A percentile compares a stretch with the other conserved stretches of the same genome.
phyloP scores from a whole-genome alignment of 2,888 invertebrate genomes.

The Trachelus stipa region DNA sequence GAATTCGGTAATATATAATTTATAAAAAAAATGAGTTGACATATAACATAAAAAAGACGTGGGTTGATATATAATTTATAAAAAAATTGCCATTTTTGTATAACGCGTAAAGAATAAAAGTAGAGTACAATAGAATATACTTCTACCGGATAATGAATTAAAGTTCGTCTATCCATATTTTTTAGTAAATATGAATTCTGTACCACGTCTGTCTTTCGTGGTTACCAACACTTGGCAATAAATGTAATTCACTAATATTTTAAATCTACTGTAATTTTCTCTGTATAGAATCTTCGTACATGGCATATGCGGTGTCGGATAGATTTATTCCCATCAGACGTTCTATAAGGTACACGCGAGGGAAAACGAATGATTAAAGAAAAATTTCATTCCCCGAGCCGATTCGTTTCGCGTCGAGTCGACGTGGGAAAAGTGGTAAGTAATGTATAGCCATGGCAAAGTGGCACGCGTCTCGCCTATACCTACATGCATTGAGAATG shows the following conservation, averaged over 20 bases:
- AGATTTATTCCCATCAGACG: not conserved
- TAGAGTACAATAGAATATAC: no score
- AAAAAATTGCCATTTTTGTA: no score
- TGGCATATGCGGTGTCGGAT: not conserved
- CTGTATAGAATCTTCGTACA: not conserved
- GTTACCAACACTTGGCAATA: not conserved
- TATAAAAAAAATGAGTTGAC: no score
- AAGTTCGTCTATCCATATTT: no score
- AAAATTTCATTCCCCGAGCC: not conserved
- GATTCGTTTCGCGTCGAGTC: not conserved
- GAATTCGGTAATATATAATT: no score
- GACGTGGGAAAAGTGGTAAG: not conserved
- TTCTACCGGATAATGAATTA: no score
- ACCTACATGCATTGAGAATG: not conserved
- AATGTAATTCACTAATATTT: no score
- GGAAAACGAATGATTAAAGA: not conserved
- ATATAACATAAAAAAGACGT: no score
- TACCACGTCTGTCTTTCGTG: not conserved
- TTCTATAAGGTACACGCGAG: not conserved
- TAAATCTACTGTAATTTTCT: not conserved
- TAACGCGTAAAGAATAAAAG: no score
- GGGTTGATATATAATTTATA: no score
- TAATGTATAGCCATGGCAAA: not conserved
- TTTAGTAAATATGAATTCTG: not conserved
- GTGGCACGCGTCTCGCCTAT: not conserved